Percentiles rank a stretch among this genome's conserved stretches.
These are phyloP conservation scores for Tetranychus piercei DNA, from an alignment of 2,888 invertebrate species.

Conservation along the genomic window DNA sequence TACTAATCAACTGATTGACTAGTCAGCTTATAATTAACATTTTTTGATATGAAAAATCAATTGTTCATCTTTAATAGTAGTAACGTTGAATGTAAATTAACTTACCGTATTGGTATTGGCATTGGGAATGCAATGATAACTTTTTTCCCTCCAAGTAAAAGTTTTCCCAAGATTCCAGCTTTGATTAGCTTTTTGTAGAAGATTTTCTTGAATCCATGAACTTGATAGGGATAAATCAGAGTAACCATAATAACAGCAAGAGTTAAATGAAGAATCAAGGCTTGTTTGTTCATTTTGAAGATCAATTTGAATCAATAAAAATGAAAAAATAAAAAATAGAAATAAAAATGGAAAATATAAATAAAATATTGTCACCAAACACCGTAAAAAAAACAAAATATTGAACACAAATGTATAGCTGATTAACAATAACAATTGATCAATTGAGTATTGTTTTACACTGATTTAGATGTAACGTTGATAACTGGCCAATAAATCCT, in stretches of 20 bases:
- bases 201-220: slow-evolving; percentile 2
- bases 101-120: slow-evolving; percentile 5
- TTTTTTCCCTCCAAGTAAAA: neutral
- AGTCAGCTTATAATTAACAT: neutral
- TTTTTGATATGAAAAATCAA: neutral
- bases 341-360: neutral
- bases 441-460: too few species aligned
- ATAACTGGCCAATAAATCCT: too few species aligned
- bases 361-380: neutral
- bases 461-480: too few species aligned
- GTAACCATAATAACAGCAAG: neutral
- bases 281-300: neutral
- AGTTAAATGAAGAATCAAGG: neutral
- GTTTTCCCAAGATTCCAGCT: slow-evolving; percentile 5
- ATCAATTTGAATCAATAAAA: neutral
- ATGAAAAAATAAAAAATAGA: neutral
- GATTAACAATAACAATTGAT: too few species aligned
- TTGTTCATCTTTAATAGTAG: neutral
- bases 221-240: neutral
- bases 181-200: slow-evolving; percentile 9
- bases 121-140: slow-evolving; percentile 8
- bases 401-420: too few species aligned
- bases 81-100: neutral
- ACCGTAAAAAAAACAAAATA: too few species aligned
- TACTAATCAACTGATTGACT: neutral